Evolutionary conservation across 35 echinoderm and acorn worm genomes (phyloP).

Genomic region (Heliocidaris tuberculata): DNA sequence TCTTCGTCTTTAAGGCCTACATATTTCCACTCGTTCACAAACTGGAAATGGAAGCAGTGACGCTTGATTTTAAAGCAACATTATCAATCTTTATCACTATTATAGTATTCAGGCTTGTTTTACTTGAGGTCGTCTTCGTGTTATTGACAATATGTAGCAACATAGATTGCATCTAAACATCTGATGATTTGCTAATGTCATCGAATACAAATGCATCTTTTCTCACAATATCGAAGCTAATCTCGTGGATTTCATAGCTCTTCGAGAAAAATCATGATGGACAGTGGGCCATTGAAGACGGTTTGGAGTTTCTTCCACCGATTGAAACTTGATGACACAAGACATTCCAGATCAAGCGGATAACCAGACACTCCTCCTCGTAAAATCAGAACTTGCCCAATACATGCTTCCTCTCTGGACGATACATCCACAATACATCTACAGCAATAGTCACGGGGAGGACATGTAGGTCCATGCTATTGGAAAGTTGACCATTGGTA

Average conservation of each 20-base stretch:
- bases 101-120: too few relatives aligned
- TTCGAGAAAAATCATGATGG: neutral
- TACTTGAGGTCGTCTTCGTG: too few relatives aligned
- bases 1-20: neutral
- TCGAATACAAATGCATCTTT: neutral
- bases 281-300: neutral
- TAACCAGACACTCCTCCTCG: neutral
- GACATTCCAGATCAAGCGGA: slow-evolving; percentile 13
- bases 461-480: neutral
- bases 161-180: neutral
- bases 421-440: neutral
- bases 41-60: too few relatives aligned
- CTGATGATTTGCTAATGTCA: neutral
- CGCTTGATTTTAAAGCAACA: too few relatives aligned
- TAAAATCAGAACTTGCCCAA: slow-evolving; percentile 1
- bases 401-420: neutral
- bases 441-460: neutral
- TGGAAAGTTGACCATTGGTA: too few relatives aligned
- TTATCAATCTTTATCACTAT: too few relatives aligned
- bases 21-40: neutral
- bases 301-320: neutral
- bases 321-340: slow-evolving; percentile 39
- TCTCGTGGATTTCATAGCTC: neutral
- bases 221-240: neutral
- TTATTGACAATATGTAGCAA: neutral